Evolutionary conservation across 2,797 vertebrate genomes (phyloP).

Genomic region (Sebastolobus alascanus): DNA sequence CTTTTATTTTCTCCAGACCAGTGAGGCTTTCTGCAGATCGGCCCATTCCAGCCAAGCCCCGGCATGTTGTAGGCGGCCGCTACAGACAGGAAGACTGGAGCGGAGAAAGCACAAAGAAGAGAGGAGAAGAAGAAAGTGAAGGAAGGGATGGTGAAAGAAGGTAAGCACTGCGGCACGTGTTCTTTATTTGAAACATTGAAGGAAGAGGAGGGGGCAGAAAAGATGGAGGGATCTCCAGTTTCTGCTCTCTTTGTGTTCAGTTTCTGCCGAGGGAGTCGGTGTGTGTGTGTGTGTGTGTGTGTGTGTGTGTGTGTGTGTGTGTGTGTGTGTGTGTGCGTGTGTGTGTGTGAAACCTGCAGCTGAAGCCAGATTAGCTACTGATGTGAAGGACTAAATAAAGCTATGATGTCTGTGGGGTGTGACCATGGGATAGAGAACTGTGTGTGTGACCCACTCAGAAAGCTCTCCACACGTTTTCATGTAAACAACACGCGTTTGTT

Average conservation of each 20-base stretch:
- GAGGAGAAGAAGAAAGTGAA: slow-evolving; percentile 6
- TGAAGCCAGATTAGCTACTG: slow-evolving; percentile 20
- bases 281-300: not conserved
- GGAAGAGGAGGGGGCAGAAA: not conserved
- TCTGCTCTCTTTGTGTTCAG: slow-evolving; percentile 17
- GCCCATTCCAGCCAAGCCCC: slow-evolving; percentile 60
- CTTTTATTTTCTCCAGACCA: slow-evolving; percentile 40
- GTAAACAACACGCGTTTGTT: slow-evolving; percentile 1
- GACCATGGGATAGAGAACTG: slow-evolving; percentile 5
- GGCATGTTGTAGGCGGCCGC: slow-evolving; percentile 63
- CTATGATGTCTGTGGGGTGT: slow-evolving; percentile 20
- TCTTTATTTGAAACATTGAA: slow-evolving; percentile 18
- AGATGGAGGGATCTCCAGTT: slow-evolving; percentile 17
- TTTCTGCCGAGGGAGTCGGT: slow-evolving; percentile 5
- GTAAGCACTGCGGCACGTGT: slow-evolving; percentile 49
- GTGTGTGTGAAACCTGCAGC: not conserved
- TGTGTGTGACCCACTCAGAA: not conserved
- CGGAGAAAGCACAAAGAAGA: slow-evolving; percentile 33
- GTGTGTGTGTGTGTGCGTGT: not conserved
- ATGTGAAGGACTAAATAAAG: slow-evolving; percentile 41
- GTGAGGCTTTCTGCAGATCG: slow-evolving; percentile 30
- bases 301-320: not conserved
- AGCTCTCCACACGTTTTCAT: not conserved
- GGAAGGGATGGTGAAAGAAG: slow-evolving; percentile 36
- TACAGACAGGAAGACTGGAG: slow-evolving; percentile 42